Base-by-base conservation (phyloP, 2,888 invertebrate genomes). In the Lasioglossum figueresi region DNA sequence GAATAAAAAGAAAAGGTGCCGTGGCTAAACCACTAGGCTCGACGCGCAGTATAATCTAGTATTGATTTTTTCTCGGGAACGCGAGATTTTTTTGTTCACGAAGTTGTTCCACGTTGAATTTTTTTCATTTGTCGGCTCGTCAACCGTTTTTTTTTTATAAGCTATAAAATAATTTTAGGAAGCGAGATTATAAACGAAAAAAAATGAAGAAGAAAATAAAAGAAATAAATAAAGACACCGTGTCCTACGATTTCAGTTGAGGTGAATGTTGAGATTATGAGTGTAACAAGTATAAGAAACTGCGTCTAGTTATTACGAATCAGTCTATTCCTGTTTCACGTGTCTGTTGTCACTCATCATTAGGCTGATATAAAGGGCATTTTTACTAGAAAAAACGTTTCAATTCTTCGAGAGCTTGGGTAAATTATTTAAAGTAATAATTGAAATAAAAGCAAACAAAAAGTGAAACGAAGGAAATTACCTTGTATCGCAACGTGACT, bases 11-110 rank as follows among this genome's bases (percentile, higher is more conserved):
- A 82, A 79, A 76, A 86, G 90, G 92, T 87, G 92, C 92, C 93
- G 92, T 93, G 92, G 92, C 93, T 92, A 87, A 83, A 88, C 82
- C 79, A 80, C 77, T 89, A 88, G 84, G 77, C 74, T 87, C 75
- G 77, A 78, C 78, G 71, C 63, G 45, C 83, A 71, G 23, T 77
- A 83, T 59, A 76, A 83, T 75, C 76, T 82, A 82, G 82, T 79
- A 79, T 82, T 63, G 72, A 66, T 76, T 77, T 73, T 63, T 56
- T 82, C 82, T 63, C 16, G 63, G 66, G 72, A 37, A 40, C 80
- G 63, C 56, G 63, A 74, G 71, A 19, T 74, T 34, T 52, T 43
- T 66, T 37, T 68, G 19, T 76, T 83, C 73, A 56, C 34, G 19
- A 74, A 74, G 70, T 40, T 66, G 68, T 77, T 71, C 59, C 40